Conservation (phyloP, 2,797 vertebrate genomes). For the Lepus oiostolus region DNA sequence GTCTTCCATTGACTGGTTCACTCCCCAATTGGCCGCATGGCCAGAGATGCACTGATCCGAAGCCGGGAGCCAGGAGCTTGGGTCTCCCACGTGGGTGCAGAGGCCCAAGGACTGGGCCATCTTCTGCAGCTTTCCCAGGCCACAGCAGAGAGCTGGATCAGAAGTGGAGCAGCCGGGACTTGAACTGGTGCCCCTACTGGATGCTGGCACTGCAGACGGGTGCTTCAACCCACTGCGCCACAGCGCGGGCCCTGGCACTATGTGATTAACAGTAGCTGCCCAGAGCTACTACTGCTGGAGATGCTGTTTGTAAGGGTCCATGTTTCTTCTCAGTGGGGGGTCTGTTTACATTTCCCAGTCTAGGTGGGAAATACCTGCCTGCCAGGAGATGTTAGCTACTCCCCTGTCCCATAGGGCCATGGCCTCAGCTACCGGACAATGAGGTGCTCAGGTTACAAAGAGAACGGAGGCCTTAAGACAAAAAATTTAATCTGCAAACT, state of each 20-base stretch:
- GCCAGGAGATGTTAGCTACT: neutral
- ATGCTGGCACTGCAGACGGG: too few species aligned
- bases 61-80: too few species aligned
- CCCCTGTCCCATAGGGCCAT: neutral
- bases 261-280: neutral
- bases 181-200: too few species aligned
- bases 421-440: neutral
- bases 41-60: too few species aligned
- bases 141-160: too few species aligned
- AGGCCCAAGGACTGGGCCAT: too few species aligned
- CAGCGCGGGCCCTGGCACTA: neutral
- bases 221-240: too few species aligned
- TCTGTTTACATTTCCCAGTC: neutral
- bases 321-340: neutral
- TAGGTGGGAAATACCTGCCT: slow-evolving; percentile 1
- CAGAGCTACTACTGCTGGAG: neutral
- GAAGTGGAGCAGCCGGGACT: too few species aligned
- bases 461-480: neutral
- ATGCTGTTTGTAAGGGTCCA: neutral
- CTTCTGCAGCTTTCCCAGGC: too few species aligned
- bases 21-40: too few species aligned
- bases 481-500: neutral
- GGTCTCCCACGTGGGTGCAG: too few species aligned
- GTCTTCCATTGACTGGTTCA: too few species aligned
- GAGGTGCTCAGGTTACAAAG: neutral